A percentile compares a stretch with the other conserved stretches of the same genome.
These are phyloP conservation scores for Acanthurus lineatus DNA, from an alignment of 2,797 vertebrate species.

Conservation along the genomic window DNA sequence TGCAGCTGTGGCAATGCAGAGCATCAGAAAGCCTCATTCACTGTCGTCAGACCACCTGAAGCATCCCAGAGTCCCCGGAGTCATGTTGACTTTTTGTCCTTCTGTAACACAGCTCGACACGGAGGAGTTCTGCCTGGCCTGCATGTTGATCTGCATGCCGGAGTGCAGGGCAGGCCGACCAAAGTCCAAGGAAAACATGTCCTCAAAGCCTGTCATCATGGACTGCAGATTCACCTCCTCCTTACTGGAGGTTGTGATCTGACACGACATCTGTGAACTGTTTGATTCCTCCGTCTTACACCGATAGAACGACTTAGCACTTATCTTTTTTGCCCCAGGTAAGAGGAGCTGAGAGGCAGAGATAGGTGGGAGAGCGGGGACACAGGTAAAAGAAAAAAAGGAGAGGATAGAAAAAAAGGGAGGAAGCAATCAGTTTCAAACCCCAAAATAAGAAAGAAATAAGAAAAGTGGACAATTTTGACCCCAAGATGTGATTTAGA, in stretches of 20 bases:
- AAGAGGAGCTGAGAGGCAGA: constrained; percentile 91
- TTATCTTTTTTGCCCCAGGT: constrained; percentile 93
- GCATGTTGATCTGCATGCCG: constrained; percentile 94
- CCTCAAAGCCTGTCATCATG: constrained; percentile 93
- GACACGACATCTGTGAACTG: constrained; percentile 94
- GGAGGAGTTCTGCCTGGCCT: constrained; percentile 94
- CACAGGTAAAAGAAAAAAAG: constrained; percentile 19
- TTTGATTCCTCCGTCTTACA: constrained; percentile 95
- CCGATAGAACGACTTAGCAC: constrained; percentile 94
- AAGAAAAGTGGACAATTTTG: constrained; percentile 36
- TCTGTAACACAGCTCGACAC: constrained; percentile 93
- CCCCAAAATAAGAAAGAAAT: constrained; percentile 42
- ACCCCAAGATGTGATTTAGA: constrained; percentile 31
- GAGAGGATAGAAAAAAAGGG: constrained; percentile 45
- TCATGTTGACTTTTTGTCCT: constrained; percentile 94
- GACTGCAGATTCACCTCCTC: constrained; percentile 92
- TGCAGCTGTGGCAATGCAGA: constrained; percentile 25
- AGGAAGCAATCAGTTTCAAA: constrained; percentile 52
- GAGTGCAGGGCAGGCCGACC: constrained; percentile 89
- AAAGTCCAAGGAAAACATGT: constrained; percentile 91
- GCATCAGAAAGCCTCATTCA: constrained; percentile 74
- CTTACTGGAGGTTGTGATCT: constrained; percentile 92
- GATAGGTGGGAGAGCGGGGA: constrained; percentile 81
- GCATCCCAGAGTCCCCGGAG: constrained; percentile 85
- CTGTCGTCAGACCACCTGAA: constrained; percentile 90